Percentiles rank a stretch among this genome's conserved stretches.
Evolutionary conservation across 2,888 invertebrate genomes (phyloP).

Genomic region (Periphyllus acericola): DNA sequence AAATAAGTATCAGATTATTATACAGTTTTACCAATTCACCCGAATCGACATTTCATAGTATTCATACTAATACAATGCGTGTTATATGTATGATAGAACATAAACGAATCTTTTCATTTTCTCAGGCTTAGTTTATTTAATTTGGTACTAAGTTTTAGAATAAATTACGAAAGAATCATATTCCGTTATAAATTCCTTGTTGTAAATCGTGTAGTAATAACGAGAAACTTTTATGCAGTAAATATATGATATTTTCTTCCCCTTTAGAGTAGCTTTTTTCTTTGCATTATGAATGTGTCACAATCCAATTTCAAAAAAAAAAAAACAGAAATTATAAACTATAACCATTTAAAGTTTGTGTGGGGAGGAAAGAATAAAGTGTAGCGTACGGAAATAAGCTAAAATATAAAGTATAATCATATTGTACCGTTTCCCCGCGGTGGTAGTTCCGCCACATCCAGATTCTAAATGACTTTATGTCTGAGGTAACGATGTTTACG

Average conservation of each 20-base stretch:
- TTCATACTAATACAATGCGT: too few species aligned
- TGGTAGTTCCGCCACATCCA: background rate
- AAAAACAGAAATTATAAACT: conserved; percentile 4
- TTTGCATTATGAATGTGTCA: background rate
- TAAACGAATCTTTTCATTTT: background rate
- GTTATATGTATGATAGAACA: too few species aligned
- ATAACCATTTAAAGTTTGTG: conserved; percentile 18
- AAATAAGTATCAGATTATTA: too few species aligned
- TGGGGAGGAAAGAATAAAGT: background rate
- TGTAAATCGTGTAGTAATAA: conserved; percentile 5
- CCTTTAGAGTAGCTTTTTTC: background rate
- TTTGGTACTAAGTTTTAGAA: conserved; percentile 4
- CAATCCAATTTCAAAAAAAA: conserved; percentile 4
- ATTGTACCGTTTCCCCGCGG: background rate
- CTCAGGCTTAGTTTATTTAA: background rate
- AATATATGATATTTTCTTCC: conserved; percentile 3
- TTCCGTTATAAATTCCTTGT: background rate
- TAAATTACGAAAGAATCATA: conserved; percentile 8
- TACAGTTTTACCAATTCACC: too few species aligned
- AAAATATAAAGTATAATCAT: background rate
- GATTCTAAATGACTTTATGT: background rate
- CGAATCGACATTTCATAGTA: too few species aligned
- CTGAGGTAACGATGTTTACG: background rate
- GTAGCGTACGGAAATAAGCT: too few species aligned
- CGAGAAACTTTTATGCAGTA: conserved; percentile 35